Conservation (phyloP, 2,797 vertebrate genomes). For the Eurystomus glaucurus region DNA sequence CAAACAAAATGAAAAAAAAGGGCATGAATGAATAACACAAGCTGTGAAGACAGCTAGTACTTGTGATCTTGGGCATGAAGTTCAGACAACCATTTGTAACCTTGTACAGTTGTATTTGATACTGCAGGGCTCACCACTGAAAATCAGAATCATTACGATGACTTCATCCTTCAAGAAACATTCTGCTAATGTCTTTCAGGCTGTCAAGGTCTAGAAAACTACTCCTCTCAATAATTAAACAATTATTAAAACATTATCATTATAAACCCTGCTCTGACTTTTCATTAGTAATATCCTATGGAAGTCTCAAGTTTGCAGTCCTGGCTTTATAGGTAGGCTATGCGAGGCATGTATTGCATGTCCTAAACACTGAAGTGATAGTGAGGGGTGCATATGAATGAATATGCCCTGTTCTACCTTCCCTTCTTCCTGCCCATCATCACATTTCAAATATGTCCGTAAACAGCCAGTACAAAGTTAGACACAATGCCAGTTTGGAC, state of each 20-base stretch:
- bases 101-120: background rate
- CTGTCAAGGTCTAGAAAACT: background rate
- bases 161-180: background rate
- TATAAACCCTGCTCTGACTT: background rate
- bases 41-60: background rate
- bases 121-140: background rate
- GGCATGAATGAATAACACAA: background rate
- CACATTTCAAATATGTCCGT: background rate
- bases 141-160: background rate
- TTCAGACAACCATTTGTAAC: background rate
- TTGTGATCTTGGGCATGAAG: background rate
- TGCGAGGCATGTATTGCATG: background rate
- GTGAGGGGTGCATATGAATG: background rate
- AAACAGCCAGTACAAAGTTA: background rate
- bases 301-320: background rate
- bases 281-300: background rate
- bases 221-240: background rate
- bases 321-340: background rate
- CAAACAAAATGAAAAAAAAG: background rate
- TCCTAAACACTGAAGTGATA: background rate
- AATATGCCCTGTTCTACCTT: background rate
- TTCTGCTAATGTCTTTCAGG: background rate
- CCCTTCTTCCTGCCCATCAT: background rate
- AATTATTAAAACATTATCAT: background rate
- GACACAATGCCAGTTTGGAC: constrained; percentile 49